Evolutionary conservation across 2,888 invertebrate genomes (phyloP).

Genomic region (Pristionchus japonicus): DNA sequence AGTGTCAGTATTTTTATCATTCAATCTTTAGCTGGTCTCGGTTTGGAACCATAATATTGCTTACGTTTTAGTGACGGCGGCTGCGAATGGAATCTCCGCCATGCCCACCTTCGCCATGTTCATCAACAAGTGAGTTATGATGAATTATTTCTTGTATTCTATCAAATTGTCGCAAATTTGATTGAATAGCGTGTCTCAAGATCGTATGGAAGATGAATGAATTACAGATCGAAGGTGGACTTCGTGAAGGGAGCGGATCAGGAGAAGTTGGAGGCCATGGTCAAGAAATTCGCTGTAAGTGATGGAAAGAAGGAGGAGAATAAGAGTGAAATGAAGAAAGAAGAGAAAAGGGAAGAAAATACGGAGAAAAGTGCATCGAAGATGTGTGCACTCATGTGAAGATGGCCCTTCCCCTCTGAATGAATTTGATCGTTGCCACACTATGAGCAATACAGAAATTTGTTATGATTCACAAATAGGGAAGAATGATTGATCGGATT

Average conservation of each 20-base stretch:
- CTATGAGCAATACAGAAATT: background rate
- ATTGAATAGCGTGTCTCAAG: no score
- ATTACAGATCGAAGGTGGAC: constrained; percentile 83
- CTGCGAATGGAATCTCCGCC: constrained; percentile 89
- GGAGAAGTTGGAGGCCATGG: constrained; percentile 87
- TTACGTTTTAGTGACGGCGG: constrained; percentile 79
- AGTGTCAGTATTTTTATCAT: constrained; percentile 46
- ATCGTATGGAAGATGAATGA: constrained; percentile 77
- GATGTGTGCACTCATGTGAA: background rate
- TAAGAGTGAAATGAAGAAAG: no score
- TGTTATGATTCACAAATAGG: no score
- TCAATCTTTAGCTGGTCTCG: background rate
- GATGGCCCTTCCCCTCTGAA: background rate
- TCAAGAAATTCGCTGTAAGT: constrained; percentile 81
- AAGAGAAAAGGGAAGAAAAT: background rate
- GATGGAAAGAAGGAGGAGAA: background rate
- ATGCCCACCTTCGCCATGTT: constrained; percentile 99
- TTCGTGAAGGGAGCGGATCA: constrained; percentile 90
- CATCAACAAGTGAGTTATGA: constrained; percentile 79
- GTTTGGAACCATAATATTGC: background rate
- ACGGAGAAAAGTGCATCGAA: background rate
- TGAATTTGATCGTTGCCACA: background rate
- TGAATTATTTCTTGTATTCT: constrained; percentile 42
- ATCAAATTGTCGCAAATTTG: background rate
- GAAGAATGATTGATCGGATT: no score